Base-by-base conservation (phyloP, 1,140 invertebrate genomes). In the Latrodectus geometricus region DNA sequence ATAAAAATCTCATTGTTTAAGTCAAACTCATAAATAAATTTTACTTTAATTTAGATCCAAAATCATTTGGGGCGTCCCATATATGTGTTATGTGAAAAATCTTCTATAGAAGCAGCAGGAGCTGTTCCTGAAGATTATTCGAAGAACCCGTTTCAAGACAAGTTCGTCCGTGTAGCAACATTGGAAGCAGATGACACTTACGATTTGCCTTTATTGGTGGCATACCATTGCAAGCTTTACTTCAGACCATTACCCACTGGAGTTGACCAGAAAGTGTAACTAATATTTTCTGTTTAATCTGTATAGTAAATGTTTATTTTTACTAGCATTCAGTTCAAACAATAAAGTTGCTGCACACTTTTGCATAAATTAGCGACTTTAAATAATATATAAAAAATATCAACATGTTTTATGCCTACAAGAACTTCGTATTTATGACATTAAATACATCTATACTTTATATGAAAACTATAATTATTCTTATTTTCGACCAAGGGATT, bases 11-110 rank as follows among this genome's bases (percentile, higher is more conserved):
- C 11, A 61, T 14, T 61, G 11, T 61, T 2, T 17, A 49, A 48
- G 12, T 15, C 20, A 11, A 48, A 21, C 83, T 20, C 35, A 4
- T 9, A 14, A n/a, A 9, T 69, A 15, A 11, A 23, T 69, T 56
- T 21, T 49, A 61, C 17, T 56, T 20, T 66, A 68, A 87, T 89
- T 72, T 90, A 96, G 95, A 93, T 97, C 65, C 91, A 93, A 89
- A 97, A 97, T 91, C 94, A 96, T 89, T 95, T 96, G 9, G 94
- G 94, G 1, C 94, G 95, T 89, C 92, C 95, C 0, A 90, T 97
- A 23, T 94, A 94, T 79, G 90, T 96, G 61, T 94, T 94, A 88
- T 96, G 95, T 90, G 94, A 95, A 88, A 95, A 94, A 73, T 92
- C 94, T 12, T 92, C 94, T 48, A 90, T 95, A 23, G 93, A 95